phyloP scores from a whole-genome alignment of 2,888 invertebrate species.

The Unio delphinus region DNA sequence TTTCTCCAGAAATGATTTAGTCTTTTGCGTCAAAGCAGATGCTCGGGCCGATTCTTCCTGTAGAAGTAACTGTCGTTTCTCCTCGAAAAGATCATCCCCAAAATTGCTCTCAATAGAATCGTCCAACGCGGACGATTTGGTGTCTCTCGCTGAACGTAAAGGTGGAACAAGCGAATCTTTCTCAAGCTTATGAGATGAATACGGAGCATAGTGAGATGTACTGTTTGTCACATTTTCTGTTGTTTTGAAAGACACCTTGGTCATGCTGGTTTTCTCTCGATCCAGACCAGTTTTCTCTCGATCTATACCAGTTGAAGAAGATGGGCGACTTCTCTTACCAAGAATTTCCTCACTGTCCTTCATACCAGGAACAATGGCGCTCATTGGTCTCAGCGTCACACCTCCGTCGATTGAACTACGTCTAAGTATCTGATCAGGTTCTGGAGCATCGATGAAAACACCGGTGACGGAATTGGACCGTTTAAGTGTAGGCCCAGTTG shows the following conservation, averaged over 20 bases:
- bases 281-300: conserved; percentile 7
- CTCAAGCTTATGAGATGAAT: conserved; percentile 49
- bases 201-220: conserved; percentile 27
- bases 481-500: conserved; percentile 7
- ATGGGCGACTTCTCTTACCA: conserved; percentile 12
- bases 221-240: conserved; percentile 1
- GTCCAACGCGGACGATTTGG: conserved; percentile 22
- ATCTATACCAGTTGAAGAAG: conserved; percentile 19
- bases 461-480: conserved; percentile 57
- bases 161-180: conserved; percentile 37
- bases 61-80: conserved; percentile 55
- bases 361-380: conserved; percentile 25
- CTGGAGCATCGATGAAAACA: conserved; percentile 49
- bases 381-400: conserved; percentile 34
- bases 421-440: conserved; percentile 16
- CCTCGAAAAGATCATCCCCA: conserved; percentile 56
- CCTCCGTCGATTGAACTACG: conserved; percentile 40
- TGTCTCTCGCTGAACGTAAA: conserved; percentile 26
- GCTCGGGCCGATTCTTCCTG: conserved; percentile 50
- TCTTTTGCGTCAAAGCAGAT: conserved; percentile 41
- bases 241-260: conserved; percentile 19
- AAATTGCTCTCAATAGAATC: conserved; percentile 47
- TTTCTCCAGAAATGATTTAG: conserved; percentile 45
- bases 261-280: conserved; percentile 17
- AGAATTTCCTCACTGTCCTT: conserved; percentile 3